Evolutionary conservation across 1,140 invertebrate genomes (phyloP), one percentile per base, ranked within the genome.

Genomic region (Gryon sp.): DNA sequence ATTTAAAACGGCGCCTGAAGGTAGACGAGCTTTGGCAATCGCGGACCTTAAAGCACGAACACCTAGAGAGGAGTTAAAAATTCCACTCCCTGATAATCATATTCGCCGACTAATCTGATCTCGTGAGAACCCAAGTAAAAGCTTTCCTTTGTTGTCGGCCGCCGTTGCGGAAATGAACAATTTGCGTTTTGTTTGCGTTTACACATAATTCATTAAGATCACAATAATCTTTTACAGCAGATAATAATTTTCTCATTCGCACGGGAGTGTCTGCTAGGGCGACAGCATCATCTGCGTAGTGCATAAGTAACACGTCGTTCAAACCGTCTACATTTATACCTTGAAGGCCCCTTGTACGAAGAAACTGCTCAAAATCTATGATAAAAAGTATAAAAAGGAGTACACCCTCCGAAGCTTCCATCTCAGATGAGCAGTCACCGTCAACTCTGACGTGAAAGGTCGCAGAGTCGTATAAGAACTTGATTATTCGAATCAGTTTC

Each of bases 231-330:
- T 53, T 24, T 9, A 36, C 12, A 4, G 7, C 22, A 5, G 3
- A 14, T 12, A 48, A 7, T 2, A 53, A n/a, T 22, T 22, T 4
- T 11, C 32, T 18, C 18, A 53, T 22, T 20, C 11, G 18, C 18
- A 22, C 7, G 6, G 50, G 32, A 4, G 50, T 9, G 18, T 22
- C 38, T 4, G 50, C 32, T 22, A 53, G 4, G 2, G 32, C 30
- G 8, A 53, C 50, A 3, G 50, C 50, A 36, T 53, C 16, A 38
- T 53, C 50, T 8, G 32, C 24, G 20, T 50, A 50, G 26, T 32
- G 12, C 12, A 32, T 8, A 2, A 50, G 28, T n/a, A 50, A 32
- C 14, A 50, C 3, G 2, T 53, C 28, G n/a, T 11, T 14, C 1
- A 5, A 6, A 16, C 50, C 50, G 12, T 53, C 14, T 2, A 53